Conservation (phyloP, 2,888 invertebrate species). For the Eilema caniola region DNA sequence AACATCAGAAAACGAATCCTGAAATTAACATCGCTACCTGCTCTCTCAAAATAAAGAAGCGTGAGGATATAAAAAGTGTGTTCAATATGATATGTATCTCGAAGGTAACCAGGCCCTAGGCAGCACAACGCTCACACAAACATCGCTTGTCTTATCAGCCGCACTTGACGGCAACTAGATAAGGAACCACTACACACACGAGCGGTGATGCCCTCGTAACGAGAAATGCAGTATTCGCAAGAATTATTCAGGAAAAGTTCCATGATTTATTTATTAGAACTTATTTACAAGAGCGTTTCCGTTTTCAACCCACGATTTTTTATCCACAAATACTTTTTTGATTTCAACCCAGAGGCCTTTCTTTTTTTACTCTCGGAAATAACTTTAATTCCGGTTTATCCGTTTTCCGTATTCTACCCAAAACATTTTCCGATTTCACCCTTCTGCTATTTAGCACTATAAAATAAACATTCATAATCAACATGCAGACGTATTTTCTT, state of each 20-base stretch:
- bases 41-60: not conserved
- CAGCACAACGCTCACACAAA: slow-evolving; percentile 16
- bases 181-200: slow-evolving; percentile 21
- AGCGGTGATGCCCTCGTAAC: not conserved
- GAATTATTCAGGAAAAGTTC: not conserved
- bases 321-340: too few relatives aligned
- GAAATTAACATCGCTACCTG: not conserved
- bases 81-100: slow-evolving; percentile 5
- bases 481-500: too few relatives aligned
- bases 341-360: too few relatives aligned
- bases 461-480: too few relatives aligned
- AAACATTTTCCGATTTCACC: too few relatives aligned
- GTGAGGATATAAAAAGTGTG: slow-evolving; percentile 2
- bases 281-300: too few relatives aligned
- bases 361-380: too few relatives aligned
- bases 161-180: slow-evolving; percentile 50
- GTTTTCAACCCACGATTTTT: too few relatives aligned
- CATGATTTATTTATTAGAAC: not conserved
- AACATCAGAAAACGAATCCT: too few relatives aligned
- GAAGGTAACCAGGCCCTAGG: slow-evolving; percentile 1
- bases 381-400: too few relatives aligned
- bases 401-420: too few relatives aligned
- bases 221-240: slow-evolving; percentile 1
- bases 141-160: slow-evolving; percentile 45
- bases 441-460: too few relatives aligned